Evolutionary conservation across 2,113 vertebrate genomes (phyloP).

Genomic region (Willisornis vidua): DNA sequence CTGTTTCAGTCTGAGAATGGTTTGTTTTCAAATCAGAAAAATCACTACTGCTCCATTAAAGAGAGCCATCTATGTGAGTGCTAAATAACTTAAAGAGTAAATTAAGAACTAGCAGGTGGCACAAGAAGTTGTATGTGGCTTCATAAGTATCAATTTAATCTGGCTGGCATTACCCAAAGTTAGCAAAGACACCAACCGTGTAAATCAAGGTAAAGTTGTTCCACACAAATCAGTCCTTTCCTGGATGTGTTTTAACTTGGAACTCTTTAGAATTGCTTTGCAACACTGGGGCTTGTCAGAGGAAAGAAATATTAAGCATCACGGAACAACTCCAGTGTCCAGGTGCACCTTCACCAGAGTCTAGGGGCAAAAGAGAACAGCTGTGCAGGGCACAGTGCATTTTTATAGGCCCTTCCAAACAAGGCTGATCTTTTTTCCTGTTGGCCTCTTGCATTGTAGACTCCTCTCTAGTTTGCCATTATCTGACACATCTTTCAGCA

Average conservation of each 20-base stretch:
- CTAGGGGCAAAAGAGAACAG: neutral
- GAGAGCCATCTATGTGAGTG: neutral
- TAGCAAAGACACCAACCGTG: neutral
- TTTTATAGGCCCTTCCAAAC: neutral
- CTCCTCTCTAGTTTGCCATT: neutral
- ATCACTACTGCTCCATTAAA: neutral
- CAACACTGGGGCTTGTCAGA: neutral
- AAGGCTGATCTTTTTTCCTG: neutral
- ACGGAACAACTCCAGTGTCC: neutral
- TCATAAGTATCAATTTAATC: conserved; percentile 4
- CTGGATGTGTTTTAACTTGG: neutral
- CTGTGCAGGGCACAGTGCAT: neutral
- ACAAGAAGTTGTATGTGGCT: neutral
- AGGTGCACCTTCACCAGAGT: neutral
- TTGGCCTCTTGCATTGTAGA: neutral
- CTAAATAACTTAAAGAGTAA: conserved; percentile 16
- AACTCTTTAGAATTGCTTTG: neutral
- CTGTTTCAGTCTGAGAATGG: neutral
- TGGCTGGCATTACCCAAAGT: neutral
- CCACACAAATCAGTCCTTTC: neutral
- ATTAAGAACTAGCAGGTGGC: conserved; percentile 28
- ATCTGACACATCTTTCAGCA: neutral
- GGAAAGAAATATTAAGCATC: neutral
- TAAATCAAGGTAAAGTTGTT: conserved; percentile 1
- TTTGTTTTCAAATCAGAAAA: conserved; percentile 30